These are phyloP conservation scores for Pterobdella sp. DNA, from an alignment of 2,888 invertebrate species.

Conservation along the genomic window DNA sequence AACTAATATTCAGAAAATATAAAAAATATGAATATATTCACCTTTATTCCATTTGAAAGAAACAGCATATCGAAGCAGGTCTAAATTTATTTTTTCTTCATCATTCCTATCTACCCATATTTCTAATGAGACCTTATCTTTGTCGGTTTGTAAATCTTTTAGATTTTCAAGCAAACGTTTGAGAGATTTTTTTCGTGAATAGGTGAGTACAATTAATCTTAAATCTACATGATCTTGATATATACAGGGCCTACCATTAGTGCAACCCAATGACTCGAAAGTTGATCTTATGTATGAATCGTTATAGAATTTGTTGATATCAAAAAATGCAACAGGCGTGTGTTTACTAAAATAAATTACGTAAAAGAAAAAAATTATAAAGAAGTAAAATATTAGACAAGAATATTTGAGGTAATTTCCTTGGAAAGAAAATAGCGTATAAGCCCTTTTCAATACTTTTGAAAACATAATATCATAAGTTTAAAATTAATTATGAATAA, in stretches of 20 bases:
- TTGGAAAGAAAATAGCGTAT: no score
- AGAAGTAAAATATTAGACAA: not conserved
- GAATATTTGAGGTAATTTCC: no score
- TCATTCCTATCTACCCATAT: slow-evolving; percentile 34
- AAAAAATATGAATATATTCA: not conserved
- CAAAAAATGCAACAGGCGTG: not conserved
- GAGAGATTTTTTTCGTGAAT: slow-evolving; percentile 31
- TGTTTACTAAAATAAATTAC: not conserved
- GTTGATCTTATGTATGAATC: not conserved
- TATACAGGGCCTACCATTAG: slow-evolving; percentile 24
- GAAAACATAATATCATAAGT: no score
- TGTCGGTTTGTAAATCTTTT: slow-evolving; percentile 22
- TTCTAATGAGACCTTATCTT: slow-evolving; percentile 30
- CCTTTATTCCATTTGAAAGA: slow-evolving; percentile 29
- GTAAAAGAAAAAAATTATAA: not conserved
- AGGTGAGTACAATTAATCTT: slow-evolving; percentile 34
- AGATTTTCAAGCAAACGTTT: slow-evolving; percentile 23
- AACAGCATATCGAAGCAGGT: slow-evolving; percentile 21
- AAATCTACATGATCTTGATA: slow-evolving; percentile 32
- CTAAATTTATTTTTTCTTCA: slow-evolving; percentile 23
- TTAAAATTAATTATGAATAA: no score
- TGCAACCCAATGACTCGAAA: not conserved
- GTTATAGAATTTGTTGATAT: not conserved
- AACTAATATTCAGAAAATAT: not conserved
- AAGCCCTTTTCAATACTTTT: no score